Percentiles rank a stretch among this genome's conserved stretches.
phyloP scores from a whole-genome alignment of 2,888 invertebrate genomes.

The Ecdyonurus torrentis region DNA sequence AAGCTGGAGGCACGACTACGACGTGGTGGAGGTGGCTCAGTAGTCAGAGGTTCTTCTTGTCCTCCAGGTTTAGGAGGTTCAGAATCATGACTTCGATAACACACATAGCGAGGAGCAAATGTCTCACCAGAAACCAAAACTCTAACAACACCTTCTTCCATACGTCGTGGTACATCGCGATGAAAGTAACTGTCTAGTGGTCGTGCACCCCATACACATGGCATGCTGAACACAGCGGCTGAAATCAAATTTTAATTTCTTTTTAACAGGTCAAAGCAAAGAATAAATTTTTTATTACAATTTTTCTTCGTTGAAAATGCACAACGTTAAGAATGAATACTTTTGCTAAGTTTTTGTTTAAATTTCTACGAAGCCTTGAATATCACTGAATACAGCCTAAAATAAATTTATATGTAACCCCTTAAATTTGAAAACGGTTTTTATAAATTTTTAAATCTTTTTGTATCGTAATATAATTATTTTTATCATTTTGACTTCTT shows the following conservation, averaged over 20 bases:
- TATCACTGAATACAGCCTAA: too few species aligned
- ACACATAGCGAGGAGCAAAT: constrained; percentile 13
- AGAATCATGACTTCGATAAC: constrained; percentile 7
- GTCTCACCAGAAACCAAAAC: constrained; percentile 8
- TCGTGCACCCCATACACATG: constrained; percentile 13
- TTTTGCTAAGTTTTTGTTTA: too few species aligned
- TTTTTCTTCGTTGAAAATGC: not conserved
- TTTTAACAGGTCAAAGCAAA: too few species aligned
- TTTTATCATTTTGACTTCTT: too few species aligned
- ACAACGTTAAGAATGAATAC: too few species aligned
- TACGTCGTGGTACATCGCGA: constrained; percentile 10
- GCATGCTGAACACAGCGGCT: constrained; percentile 13
- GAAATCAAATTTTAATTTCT: not conserved
- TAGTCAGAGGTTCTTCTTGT: not conserved
- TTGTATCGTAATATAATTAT: too few species aligned
- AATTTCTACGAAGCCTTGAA: too few species aligned
- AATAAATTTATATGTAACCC: too few species aligned
- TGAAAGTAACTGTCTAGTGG: constrained; percentile 13
- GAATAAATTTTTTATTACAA: not conserved
- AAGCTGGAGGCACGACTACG: not conserved
- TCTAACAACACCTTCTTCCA: constrained; percentile 7
- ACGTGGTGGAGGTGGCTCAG: not conserved
- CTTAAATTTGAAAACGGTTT: too few species aligned
- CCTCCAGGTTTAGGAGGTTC: not conserved
- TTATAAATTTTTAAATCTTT: too few species aligned